Evolutionary conservation across 2,888 invertebrate genomes (phyloP).

Genomic region (Papilio demoleus): DNA sequence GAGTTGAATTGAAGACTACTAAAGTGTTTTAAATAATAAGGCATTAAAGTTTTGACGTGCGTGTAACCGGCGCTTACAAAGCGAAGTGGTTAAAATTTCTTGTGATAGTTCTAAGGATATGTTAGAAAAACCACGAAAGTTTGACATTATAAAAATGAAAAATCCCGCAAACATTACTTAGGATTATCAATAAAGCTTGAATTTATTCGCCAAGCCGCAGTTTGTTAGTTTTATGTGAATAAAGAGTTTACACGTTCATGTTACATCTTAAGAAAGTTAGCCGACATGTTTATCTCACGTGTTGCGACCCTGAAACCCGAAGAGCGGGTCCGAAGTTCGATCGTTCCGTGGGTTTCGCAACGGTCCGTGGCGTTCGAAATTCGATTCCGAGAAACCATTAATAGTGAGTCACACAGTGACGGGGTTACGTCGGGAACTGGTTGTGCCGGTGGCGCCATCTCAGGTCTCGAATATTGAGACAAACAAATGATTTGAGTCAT

Average conservation of each 20-base stretch:
- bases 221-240: background rate
- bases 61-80: no score
- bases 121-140: no score
- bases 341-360: slow-evolving; percentile 62
- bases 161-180: no score
- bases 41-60: no score
- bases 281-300: slow-evolving; percentile 24
- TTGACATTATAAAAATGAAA: no score
- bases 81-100: no score
- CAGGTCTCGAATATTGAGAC: slow-evolving; percentile 41
- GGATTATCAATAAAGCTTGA: background rate
- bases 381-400: slow-evolving; percentile 69
- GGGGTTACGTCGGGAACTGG: slow-evolving; percentile 63
- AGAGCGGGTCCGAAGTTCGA: slow-evolving; percentile 46
- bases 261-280: slow-evolving; percentile 24
- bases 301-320: slow-evolving; percentile 47
- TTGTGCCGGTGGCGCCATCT: slow-evolving; percentile 56
- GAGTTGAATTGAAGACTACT: no score
- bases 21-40: no score
- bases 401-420: slow-evolving; percentile 59
- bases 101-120: no score
- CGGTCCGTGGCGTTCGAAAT: slow-evolving; percentile 58
- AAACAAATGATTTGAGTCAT: slow-evolving; percentile 21
- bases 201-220: background rate
- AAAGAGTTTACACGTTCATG: slow-evolving; percentile 1